Conservation (phyloP, 2,888 invertebrate species). For the Hirtodrosophila trivittata region DNA sequence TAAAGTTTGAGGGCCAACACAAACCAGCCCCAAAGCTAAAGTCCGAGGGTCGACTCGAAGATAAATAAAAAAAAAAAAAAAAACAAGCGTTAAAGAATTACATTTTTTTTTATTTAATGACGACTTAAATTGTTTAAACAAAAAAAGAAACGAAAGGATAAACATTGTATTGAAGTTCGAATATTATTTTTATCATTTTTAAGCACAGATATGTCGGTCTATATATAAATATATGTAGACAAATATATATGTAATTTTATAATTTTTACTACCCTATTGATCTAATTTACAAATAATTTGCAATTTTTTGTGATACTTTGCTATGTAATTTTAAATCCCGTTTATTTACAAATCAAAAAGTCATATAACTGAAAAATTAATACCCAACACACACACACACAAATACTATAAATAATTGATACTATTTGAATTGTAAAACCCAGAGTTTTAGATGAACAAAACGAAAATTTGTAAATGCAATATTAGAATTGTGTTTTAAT, state of each 20-base stretch:
- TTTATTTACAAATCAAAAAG: conserved; percentile 46
- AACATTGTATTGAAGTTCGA: conserved; percentile 66
- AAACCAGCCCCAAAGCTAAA: conserved; percentile 30
- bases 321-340: conserved; percentile 69
- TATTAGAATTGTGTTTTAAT: conserved; percentile 58
- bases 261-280: conserved; percentile 65
- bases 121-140: conserved; percentile 38
- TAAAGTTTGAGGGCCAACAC: conserved; percentile 54
- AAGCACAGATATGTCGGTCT: conserved; percentile 65
- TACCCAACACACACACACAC: conserved; percentile 34
- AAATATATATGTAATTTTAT: conserved; percentile 36
- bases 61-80: conserved; percentile 39
- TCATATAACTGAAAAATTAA: conserved; percentile 13
- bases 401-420: too few species aligned
- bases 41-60: conserved; percentile 42
- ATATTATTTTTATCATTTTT: conserved; percentile 69
- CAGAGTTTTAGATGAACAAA: conserved; percentile 42
- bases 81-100: conserved; percentile 13
- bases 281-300: conserved; percentile 80
- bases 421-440: conserved; percentile 51
- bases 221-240: conserved; percentile 20
- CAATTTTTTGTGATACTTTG: conserved; percentile 84
- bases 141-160: conserved; percentile 22
- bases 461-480: conserved; percentile 55
- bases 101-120: conserved; percentile 28